Base-by-base conservation (phyloP, 2,888 invertebrate genomes). In the Brassicogethes aeneus region DNA sequence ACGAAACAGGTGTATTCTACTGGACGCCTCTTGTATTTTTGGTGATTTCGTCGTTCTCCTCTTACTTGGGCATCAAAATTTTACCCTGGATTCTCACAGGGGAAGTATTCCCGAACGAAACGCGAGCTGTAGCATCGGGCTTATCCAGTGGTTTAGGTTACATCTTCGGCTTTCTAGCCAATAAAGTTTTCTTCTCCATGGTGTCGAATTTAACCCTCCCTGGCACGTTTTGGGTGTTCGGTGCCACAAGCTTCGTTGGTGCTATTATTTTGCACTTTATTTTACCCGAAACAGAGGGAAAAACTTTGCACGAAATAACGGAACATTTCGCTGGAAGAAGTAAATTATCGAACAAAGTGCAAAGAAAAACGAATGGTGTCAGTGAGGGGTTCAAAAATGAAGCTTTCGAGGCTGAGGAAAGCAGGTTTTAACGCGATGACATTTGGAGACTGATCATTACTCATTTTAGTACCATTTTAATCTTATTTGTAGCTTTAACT, bases 261-360 rank as follows among this genome's bases (percentile, higher is more conserved):
- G 70, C 77, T n/a, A 45, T 77, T 2, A 62, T 77, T 5, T 69
- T 89, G 17, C 85, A 79, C 59, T 79, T 79, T 44, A 68, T 77
- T 17, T 64, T 90, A 42, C 89, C 89, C 0, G 90, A 90, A 70
- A 90, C 90, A 0, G 89, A 89, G 62, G 86, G 87, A 0, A 79
- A 85, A 55, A 79, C 77, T 1, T 63, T 89, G 32, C 71, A 72
- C 40, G 83, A 85, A 51, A 84, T 86, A 37, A 77, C 81, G 53
- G 75, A 79, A 43, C 83, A 84, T 61, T 85, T 79, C 52, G 72
- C 77, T 1, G 81, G 82, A 0, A 60, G 73, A 16, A 70, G 68
- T 34, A 75, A 69, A 48, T 56, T 77, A 14, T 64, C 61, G 2
- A 76, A 76, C 46, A 55, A 65, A 41, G 71, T 75, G 66, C 36